Percentiles rank a stretch among this genome's conserved stretches.
These are phyloP conservation scores for Myopa testacea DNA, from an alignment of 2,888 invertebrate genomes.

Conservation along the genomic window DNA sequence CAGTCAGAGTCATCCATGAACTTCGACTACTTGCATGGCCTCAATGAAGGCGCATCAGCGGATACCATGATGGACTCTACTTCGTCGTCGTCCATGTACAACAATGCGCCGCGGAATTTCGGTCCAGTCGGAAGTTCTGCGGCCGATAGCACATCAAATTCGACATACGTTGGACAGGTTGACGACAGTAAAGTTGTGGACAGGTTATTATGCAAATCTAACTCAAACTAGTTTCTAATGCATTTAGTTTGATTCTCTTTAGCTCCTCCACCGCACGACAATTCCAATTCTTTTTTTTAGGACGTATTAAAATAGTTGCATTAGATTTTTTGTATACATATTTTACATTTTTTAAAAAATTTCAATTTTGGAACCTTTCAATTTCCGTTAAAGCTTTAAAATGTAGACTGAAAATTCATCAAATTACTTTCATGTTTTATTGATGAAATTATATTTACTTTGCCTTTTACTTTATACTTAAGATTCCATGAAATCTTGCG, in stretches of 20 bases:
- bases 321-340: neutral
- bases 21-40: constrained; percentile 64
- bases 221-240: neutral
- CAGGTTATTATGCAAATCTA: constrained; percentile 62
- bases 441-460: too few relatives aligned
- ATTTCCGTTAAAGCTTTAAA: too few relatives aligned
- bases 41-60: constrained; percentile 50
- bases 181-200: constrained; percentile 66
- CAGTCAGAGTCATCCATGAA: constrained; percentile 66
- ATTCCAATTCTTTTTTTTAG: too few relatives aligned
- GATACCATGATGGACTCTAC: constrained; percentile 44
- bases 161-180: constrained; percentile 53
- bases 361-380: too few relatives aligned
- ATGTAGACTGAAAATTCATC: too few relatives aligned
- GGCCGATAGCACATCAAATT: constrained; percentile 37
- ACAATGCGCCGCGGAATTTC: constrained; percentile 47
- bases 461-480: too few relatives aligned
- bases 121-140: constrained; percentile 42
- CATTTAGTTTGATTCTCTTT: neutral
- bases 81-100: constrained; percentile 47
- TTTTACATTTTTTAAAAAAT: too few relatives aligned
- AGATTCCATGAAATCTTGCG: too few relatives aligned
- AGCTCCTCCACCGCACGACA: too few relatives aligned
- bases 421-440: too few relatives aligned
- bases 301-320: neutral